A percentile compares a stretch with the other conserved stretches of the same genome.
Evolutionary conservation across 2,797 vertebrate species (phyloP).

Genomic region (Urophycis tenuis): DNA sequence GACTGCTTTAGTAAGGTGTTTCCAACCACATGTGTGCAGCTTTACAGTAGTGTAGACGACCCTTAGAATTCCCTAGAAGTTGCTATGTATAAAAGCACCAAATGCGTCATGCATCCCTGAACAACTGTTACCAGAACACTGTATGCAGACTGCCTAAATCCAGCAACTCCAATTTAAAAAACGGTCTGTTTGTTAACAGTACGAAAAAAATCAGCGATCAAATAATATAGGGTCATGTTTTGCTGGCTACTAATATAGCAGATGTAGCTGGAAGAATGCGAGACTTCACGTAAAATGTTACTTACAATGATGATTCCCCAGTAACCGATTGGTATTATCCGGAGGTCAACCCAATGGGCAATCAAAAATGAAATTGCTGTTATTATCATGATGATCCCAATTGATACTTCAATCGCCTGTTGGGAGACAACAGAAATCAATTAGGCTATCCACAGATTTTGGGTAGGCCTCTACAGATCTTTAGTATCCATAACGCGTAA

Average conservation of each 20-base stretch:
- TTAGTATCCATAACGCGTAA: background rate
- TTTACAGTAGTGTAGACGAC: too few species aligned
- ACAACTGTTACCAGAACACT: background rate
- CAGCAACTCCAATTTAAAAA: background rate
- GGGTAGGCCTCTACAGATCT: background rate
- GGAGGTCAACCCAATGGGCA: background rate
- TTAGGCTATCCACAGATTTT: background rate
- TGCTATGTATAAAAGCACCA: too few species aligned
- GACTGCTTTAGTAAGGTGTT: too few species aligned
- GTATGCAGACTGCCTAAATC: background rate
- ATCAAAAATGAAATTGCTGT: background rate
- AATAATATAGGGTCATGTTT: background rate
- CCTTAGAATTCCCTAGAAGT: too few species aligned
- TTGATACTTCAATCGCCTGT: conserved; percentile 1
- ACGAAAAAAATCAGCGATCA: background rate
- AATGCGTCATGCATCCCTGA: too few species aligned
- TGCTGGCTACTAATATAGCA: background rate
- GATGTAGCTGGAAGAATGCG: background rate
- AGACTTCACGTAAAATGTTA: background rate
- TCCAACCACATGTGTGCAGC: too few species aligned
- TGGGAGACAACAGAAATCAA: conserved; percentile 3
- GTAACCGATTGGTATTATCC: background rate
- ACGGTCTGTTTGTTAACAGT: too few species aligned
- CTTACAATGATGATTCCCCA: conserved; percentile 7
- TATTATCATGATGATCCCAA: background rate